phyloP scores from a whole-genome alignment of 2,888 invertebrate genomes.

The Eupelmus urozonus region DNA sequence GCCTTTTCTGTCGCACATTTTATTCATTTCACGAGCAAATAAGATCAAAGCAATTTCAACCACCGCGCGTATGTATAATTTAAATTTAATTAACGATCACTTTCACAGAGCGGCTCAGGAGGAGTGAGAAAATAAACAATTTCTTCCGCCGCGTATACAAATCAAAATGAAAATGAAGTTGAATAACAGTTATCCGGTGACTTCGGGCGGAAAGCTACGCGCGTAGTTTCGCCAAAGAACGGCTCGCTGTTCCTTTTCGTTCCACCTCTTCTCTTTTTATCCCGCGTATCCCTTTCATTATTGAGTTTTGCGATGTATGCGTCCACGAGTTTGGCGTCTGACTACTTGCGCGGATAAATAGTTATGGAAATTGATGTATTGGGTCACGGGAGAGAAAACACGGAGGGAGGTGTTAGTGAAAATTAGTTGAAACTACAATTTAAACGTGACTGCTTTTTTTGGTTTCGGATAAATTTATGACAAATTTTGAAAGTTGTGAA shows the following conservation, averaged over 20 bases:
- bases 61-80: constrained; percentile 30
- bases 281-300: background rate
- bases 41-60: constrained; percentile 1
- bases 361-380: too few species aligned
- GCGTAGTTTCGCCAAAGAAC: background rate
- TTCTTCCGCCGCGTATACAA: background rate
- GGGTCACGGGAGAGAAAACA: too few species aligned
- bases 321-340: too few species aligned
- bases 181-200: constrained; percentile 50
- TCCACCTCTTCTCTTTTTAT: constrained; percentile 14
- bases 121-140: constrained; percentile 27
- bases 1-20: too few species aligned
- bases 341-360: too few species aligned
- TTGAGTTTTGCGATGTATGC: background rate
- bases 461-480: too few species aligned
- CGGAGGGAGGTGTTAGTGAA: too few species aligned
- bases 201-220: constrained; percentile 31
- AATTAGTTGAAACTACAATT: too few species aligned
- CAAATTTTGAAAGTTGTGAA: too few species aligned
- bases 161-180: constrained; percentile 52
- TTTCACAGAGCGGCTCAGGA: constrained; percentile 18
- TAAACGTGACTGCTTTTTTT: too few species aligned
- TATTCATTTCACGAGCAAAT: too few species aligned
- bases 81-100: constrained; percentile 51
- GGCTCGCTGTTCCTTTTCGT: too few species aligned